Evolutionary conservation across 2,797 vertebrate genomes (phyloP).

Genomic region (Cynodonichthys magdalenae): DNA sequence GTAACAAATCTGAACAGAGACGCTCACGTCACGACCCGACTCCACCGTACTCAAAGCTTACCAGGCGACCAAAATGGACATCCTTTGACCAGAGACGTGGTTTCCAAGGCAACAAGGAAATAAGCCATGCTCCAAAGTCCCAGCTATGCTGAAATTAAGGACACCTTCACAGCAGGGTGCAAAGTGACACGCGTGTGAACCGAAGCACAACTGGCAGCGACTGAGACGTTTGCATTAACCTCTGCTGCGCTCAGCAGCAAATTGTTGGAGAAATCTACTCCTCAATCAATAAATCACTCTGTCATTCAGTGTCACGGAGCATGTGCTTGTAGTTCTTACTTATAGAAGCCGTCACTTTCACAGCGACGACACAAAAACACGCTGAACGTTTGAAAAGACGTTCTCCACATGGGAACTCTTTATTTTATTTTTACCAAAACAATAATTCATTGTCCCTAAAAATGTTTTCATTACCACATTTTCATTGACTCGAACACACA

Average conservation of each 20-base stretch:
- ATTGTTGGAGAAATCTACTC: conserved; percentile 56
- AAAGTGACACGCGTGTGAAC: conserved; percentile 22
- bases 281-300: conserved; percentile 64
- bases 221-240: conserved; percentile 53
- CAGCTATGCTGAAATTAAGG: conserved; percentile 50
- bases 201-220: conserved; percentile 22
- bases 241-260: conserved; percentile 54
- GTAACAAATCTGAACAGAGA: background rate
- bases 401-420: background rate
- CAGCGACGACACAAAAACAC: conserved; percentile 63
- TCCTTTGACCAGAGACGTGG: conserved; percentile 42
- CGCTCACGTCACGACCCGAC: conserved; percentile 46
- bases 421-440: no score
- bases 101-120: conserved; percentile 61
- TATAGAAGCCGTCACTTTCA: conserved; percentile 57
- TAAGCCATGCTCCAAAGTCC: conserved; percentile 43
- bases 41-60: conserved; percentile 17
- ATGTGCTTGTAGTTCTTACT: conserved; percentile 11
- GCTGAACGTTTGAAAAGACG: conserved; percentile 35
- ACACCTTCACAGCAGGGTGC: conserved; percentile 61
- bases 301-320: conserved; percentile 37
- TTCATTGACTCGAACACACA: no score
- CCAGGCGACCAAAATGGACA: conserved; percentile 42
- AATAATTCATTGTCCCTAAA: no score
- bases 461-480: no score